These are phyloP conservation scores for Cancer borealis DNA, from an alignment of 2,888 invertebrate genomes.

Conservation along the genomic window DNA sequence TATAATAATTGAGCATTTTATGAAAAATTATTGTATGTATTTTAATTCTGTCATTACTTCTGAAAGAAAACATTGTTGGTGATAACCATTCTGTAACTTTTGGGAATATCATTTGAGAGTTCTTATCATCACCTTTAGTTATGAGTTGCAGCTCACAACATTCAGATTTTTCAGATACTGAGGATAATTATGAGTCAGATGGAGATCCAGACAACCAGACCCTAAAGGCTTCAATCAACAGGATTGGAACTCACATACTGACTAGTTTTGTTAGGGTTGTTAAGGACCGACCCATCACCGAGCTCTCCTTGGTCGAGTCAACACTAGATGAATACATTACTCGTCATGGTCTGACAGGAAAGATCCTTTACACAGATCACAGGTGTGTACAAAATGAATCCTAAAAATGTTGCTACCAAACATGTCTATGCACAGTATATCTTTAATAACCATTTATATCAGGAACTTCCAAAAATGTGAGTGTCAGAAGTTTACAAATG, in stretches of 20 bases:
- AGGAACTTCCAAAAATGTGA: no score
- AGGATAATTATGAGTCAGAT: conserved; percentile 53
- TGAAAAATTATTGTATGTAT: neutral
- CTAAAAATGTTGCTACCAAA: neutral
- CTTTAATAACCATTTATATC: no score
- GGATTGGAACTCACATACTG: conserved; percentile 77
- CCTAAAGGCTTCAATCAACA: conserved; percentile 6
- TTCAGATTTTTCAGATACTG: conserved; percentile 54
- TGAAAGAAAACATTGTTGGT: neutral
- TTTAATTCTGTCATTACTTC: neutral
- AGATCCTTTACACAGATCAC: conserved; percentile 94
- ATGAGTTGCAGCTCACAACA: neutral
- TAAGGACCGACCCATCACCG: conserved; percentile 86
- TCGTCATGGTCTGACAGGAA: conserved; percentile 92
- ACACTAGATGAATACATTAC: conserved; percentile 93
- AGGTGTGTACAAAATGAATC: conserved; percentile 79
- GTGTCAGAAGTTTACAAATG: no score
- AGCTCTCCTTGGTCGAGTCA: conserved; percentile 84
- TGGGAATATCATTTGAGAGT: neutral
- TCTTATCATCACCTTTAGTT: neutral
- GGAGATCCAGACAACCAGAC: conserved; percentile 44
- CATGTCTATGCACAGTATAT: neutral
- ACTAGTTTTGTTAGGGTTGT: conserved; percentile 85
- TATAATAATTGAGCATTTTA: neutral
- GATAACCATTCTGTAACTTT: neutral